Evolutionary conservation across 2,888 invertebrate genomes (phyloP), one percentile per base, ranked within the genome.

Genomic region (Temnothorax unifasciatus): DNA sequence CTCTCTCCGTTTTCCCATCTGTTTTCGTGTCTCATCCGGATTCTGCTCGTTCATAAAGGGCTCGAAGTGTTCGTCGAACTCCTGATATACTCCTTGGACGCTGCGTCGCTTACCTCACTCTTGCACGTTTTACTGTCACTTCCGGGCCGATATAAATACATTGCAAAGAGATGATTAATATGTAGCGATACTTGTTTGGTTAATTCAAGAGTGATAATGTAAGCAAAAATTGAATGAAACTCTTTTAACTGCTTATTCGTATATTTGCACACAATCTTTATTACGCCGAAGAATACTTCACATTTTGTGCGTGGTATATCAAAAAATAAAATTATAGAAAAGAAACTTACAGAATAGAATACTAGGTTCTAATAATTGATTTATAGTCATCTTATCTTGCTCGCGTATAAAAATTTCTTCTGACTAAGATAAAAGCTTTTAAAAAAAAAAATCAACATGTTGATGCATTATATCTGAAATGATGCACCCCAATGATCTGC

Each of bases 1-100:
- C 50, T 68, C 41, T 71, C 69, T 38, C 50, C 69, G 52, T 57
- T 68, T 79, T 73, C 41, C 73, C 50, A 61, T 76, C 74, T 47
- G 52, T 86, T 82, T 52, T 61, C 79, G 59, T 61, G 74, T 66
- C 64, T 68, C 75, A 59, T 68, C 73, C 66, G 18, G 18, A 13
- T 38, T 38, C 38, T 47, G n/a, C 25, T 29, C 59, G 57, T 44
- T 41, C 38, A 13, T 6, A n/a, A 9, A 3, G 13, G 25, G 18
- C 13, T 57, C 34, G 52, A 79, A 13, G 6, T 50, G 38, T 50
- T 50, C 21, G 15, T 38, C 75, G 63, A 54, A 38, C 21, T 21
- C 3, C 41, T 44, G 41, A 25, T 54, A 29, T 44, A 44, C 29
- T 69, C 21, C 47, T 73, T 38, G 21, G 57, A 57, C 25, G 57